These are phyloP conservation scores for Chrysodeixis includens DNA, from an alignment of 2,888 invertebrate species.

Conservation along the genomic window DNA sequence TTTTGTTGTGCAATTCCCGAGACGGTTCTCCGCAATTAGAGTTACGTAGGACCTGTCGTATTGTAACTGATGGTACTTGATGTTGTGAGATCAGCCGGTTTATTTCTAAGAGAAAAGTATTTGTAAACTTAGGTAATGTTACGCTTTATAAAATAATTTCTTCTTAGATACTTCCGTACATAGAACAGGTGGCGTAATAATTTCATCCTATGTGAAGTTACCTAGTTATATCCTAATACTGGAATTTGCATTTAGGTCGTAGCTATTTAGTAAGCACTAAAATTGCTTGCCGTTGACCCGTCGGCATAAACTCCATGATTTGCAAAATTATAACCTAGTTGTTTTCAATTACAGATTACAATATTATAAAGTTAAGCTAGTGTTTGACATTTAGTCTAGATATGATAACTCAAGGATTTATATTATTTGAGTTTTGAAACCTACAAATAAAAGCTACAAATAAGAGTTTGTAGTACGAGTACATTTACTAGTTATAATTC, in stretches of 20 bases:
- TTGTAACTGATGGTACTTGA: not conserved
- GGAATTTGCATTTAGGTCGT: not conserved
- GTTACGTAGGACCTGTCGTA: constrained; percentile 7
- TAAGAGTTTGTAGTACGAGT: no score
- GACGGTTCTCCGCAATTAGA: constrained; percentile 30
- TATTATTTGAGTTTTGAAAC: not conserved
- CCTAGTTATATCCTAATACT: not conserved
- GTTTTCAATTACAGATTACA: constrained; percentile 1
- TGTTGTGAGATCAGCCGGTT: constrained; percentile 4
- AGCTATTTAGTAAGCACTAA: not conserved
- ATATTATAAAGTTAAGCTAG: not conserved
- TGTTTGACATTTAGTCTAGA: constrained; percentile 3
- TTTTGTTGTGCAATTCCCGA: constrained; percentile 48
- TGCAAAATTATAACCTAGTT: not conserved
- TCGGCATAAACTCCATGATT: constrained; percentile 4
- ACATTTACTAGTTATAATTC: no score
- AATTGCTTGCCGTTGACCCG: constrained; percentile 2
- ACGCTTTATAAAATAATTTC: not conserved
- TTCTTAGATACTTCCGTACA: no score
- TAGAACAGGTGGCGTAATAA: not conserved
- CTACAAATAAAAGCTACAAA: no score
- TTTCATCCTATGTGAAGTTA: not conserved
- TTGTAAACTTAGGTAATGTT: not conserved
- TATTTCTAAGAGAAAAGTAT: not conserved
- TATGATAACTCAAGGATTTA: constrained; percentile 2